Evolutionary conservation across 2,113 vertebrate species (phyloP).

Genomic region (Girardinichthys multiradiatus): DNA sequence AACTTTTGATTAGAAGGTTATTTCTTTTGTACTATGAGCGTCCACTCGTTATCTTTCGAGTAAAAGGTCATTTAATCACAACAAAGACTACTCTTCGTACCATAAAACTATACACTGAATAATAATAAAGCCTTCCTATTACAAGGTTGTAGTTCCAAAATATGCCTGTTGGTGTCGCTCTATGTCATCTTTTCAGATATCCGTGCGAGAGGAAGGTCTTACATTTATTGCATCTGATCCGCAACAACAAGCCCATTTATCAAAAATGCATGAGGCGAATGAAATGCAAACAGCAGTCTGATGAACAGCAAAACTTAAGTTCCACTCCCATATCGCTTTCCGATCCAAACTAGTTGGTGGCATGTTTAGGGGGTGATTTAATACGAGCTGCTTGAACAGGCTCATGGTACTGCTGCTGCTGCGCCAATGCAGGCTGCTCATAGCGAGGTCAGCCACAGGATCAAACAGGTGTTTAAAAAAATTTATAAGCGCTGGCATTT

Average conservation of each 20-base stretch:
- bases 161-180: slow-evolving; percentile 42
- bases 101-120: neutral
- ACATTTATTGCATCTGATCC: slow-evolving; percentile 42
- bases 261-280: slow-evolving; percentile 35
- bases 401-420: neutral
- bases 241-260: slow-evolving; percentile 42
- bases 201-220: neutral
- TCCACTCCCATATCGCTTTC: neutral
- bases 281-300: slow-evolving; percentile 17
- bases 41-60: neutral
- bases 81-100: neutral
- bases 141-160: neutral
- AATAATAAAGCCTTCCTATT: neutral
- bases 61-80: slow-evolving; percentile 15
- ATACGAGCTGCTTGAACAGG: neutral
- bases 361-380: neutral
- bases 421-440: slow-evolving; percentile 9
- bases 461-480: slow-evolving; percentile 54
- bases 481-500: neutral
- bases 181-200: slow-evolving; percentile 23
- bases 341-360: neutral
- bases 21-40: neutral
- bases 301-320: neutral
- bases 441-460: slow-evolving; percentile 13
- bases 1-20: neutral